Evolutionary conservation across 64 coral and sea anemone species (phyloP), one percentile per base, ranked within the genome.

Genomic region (Trachythela sp.): DNA sequence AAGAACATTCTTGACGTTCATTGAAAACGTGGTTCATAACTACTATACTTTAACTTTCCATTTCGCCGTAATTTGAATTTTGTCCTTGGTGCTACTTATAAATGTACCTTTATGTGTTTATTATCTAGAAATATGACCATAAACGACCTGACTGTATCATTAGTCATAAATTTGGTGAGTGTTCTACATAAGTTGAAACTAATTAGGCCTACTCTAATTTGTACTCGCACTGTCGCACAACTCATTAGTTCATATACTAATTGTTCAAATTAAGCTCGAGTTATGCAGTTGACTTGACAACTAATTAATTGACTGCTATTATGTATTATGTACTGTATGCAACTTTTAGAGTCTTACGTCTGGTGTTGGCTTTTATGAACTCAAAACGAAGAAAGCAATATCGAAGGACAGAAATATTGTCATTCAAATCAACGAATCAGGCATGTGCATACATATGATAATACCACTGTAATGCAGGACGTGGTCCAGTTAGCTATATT

Each of bases 111-210:
- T 38, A 80, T 22, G 32, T 36, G 13, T 35, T 27, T 80, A 35
- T 36, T 80, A 34, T 37, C 31, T 80, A 80, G 75, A 36, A 80
- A 80, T 39, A 80, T 80, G 75, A 80, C 75, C 13, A 80, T 80
- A 36, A 80, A 80, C 34, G 75, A 80, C 20, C 33, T 80, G 75
- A 80, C 75, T 38, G 75, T 80, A 37, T 80, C 75, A 35, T 37
- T 80, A 30, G 13, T 80, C 2, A 80, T 80, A 11, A 80, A 80
- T 22, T 39, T 80, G 32, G 75, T 80, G 34, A 80, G 75, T 37
- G 24, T 64, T n/a, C 26, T 20, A 64, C 3, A 64, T 64, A 64
- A 64, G 56, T n/a, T 64, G 24, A 26, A 4, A 9, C 22, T 64
- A 27, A 15, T 52, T 52, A 11, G 8, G 49, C 49, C 49, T 52